A percentile compares a stretch with the other conserved stretches of the same genome.
Conservation (phyloP, 2,888 invertebrate genomes). For the Scaptomyza flava region DNA sequence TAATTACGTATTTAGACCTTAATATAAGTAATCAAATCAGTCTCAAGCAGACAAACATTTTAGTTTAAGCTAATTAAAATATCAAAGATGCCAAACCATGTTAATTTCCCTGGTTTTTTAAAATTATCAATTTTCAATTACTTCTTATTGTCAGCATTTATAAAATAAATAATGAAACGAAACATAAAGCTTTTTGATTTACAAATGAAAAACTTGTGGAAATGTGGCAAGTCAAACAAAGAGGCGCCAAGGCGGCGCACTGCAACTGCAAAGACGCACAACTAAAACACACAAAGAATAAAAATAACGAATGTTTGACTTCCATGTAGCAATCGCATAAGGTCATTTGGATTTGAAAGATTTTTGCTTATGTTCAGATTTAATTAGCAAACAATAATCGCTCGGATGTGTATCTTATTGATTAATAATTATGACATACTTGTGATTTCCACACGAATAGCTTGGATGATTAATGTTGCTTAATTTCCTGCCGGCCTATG, state of each 20-base stretch:
- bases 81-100: no score
- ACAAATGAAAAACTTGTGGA: not conserved
- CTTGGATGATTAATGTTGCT: slow-evolving; percentile 6
- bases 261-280: slow-evolving; percentile 36
- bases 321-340: not conserved
- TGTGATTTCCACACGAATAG: slow-evolving; percentile 31
- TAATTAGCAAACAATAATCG: slow-evolving; percentile 15
- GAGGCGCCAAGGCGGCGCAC: slow-evolving; percentile 33
- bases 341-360: not conserved
- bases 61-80: no score
- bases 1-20: not conserved
- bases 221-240: slow-evolving; percentile 27
- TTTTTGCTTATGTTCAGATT: not conserved
- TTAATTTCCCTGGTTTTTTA: no score
- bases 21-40: no score
- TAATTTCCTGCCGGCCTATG: not conserved
- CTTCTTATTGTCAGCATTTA: no score
- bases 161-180: no score
- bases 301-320: slow-evolving; percentile 1
- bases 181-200: no score
- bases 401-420: not conserved
- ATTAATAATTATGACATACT: slow-evolving; percentile 42
- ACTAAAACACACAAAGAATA: slow-evolving; percentile 1
- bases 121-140: no score
- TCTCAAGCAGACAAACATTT: no score